A percentile compares a stretch with the other conserved stretches of the same genome.
These are phyloP conservation scores for Battus philenor DNA, from an alignment of 1,140 invertebrate species.

Conservation along the genomic window DNA sequence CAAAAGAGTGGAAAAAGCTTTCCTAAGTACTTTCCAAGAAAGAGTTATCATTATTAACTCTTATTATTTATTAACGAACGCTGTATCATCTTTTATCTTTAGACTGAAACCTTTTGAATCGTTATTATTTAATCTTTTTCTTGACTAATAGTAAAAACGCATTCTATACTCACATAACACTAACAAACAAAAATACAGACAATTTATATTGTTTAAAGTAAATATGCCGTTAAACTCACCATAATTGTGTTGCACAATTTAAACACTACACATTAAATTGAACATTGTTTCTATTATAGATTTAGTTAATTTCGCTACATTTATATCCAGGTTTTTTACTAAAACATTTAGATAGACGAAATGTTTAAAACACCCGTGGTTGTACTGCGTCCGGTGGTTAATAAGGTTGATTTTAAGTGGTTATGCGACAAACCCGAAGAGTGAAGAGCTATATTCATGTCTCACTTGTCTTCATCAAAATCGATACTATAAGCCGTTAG, in stretches of 20 bases:
- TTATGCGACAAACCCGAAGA: conserved; percentile 61
- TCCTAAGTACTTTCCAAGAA: too few relatives aligned
- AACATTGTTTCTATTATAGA: not conserved
- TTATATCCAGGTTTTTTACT: conserved; percentile 11
- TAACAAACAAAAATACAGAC: too few relatives aligned
- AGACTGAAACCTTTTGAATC: not conserved
- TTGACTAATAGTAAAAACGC: not conserved
- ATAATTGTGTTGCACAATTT: conserved; percentile 14
- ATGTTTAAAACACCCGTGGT: conserved; percentile 21
- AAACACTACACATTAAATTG: not conserved
- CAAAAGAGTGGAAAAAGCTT: too few relatives aligned
- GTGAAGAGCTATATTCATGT: conserved; percentile 36
- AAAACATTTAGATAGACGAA: conserved; percentile 22
- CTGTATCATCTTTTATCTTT: not conserved
- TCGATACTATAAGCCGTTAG: conserved; percentile 53
- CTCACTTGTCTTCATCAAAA: conserved; percentile 45
- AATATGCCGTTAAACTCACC: conserved; percentile 8
- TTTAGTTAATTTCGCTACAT: not conserved
- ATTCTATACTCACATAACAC: too few relatives aligned
- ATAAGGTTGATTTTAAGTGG: conserved; percentile 51
- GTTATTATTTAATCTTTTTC: not conserved
- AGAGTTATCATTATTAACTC: too few relatives aligned
- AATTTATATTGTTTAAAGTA: not conserved
- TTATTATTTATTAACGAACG: not conserved
- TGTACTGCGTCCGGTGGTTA: conserved; percentile 28